Evolutionary conservation across 2,797 vertebrate species (phyloP), one percentile per base, ranked within the genome.

Genomic region (Numenius phaeopus): DNA sequence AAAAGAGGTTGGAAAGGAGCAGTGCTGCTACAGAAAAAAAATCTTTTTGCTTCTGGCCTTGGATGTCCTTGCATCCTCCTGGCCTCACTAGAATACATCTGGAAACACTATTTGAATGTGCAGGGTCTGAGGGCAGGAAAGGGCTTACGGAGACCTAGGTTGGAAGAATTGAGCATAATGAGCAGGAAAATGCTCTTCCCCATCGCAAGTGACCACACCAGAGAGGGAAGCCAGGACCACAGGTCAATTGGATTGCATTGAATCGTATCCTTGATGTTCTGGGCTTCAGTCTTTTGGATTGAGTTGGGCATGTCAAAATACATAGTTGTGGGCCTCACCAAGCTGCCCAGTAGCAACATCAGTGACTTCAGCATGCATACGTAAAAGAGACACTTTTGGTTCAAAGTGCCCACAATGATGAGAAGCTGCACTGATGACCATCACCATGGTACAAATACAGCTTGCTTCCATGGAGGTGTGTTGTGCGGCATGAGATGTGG

Each of bases 351-450:
- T 62, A 72, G 18, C 64, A 66, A 0, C 15, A 47, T 7, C 40
- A 23, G 17, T 16, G 15, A 61, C 24, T 54, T 66, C 32, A 39
- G 10, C 50, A n/a, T 0, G 0, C 1, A 1, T 1, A 4, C 7
- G 7, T 6, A 12, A 59, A 23, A 42, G 52, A 54, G 22, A 17
- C 0, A 0, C 75, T 66, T 66, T 79, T 1, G 1, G 30, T 55
- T 76, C 76, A 3, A 46, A 29, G 73, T 21, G 27, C 20, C 30
- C 67, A 8, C 10, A 34, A 15, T 1, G 30, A 57, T 9, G 34
- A 16, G 7, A 29, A 44, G 34, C 11, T 47, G 50, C 19, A 1
- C 27, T 40, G 40, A 5, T 2, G 52, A 32, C 27, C 71, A 37
- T 6, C 32, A 66, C 71, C 57, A 13, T 0, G 47, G 29, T 23